Evolutionary conservation across 2,888 invertebrate genomes (phyloP), one percentile per base, ranked within the genome.

Genomic region (Andrena camellia): DNA sequence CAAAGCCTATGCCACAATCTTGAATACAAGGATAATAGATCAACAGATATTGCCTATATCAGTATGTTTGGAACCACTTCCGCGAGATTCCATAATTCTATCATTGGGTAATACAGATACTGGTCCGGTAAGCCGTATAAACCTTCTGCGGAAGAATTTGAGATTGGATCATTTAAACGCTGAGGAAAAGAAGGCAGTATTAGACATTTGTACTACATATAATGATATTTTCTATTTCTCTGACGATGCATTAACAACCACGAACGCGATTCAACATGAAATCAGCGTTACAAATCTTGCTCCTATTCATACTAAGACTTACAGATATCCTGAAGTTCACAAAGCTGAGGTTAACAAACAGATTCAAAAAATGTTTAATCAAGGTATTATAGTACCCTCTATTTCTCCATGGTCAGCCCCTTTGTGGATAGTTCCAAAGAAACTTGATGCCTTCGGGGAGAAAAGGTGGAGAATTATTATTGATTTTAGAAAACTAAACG

Each of bases 151-250:
- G 0, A 26, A 67, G 26, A 75, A 75, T 13, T 17, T 75, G 31
- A 35, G 66, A 20, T 7, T 73, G n/a, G 57, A 66, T 1, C 59
- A 66, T 57, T 20, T 73, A 10, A 73, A 73, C 31, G 10, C 2
- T 0, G 63, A 64, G 0, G 73, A 42, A 35, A 26, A 29, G 23
- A 26, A 17, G 10, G 64, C 29, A 5, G 33, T 73, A 7, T 17
- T 54, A 42, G 20, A 73, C 5, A 57, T 54, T 0, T 64, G 73
- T 29, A 8, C 23, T 10, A 7, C 20, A 4, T 73, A 42, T 29
- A 42, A 66, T 13, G 73, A 73, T 13, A 64, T 73, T 35, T 66
- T 73, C 57, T 31, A 66, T 42, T 48, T 73, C 0, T 26, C 64
- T 1, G 35, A 54, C 10, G 73, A 66, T 42, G n/a, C 8, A 20